phyloP scores from a whole-genome alignment of 2,113 vertebrate species.

The Callithrix jacchus region DNA sequence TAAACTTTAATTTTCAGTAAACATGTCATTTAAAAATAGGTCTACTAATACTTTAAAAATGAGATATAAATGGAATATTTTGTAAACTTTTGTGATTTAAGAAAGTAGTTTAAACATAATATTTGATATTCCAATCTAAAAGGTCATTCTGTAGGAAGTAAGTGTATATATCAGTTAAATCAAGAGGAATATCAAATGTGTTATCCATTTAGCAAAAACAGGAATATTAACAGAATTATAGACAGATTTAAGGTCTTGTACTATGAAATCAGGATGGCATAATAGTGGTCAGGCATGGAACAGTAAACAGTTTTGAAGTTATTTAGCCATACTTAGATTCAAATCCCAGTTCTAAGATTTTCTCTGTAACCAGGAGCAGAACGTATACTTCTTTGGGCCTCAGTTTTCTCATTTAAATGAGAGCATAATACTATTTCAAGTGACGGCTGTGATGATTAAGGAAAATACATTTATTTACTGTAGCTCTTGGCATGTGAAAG shows the following conservation, averaged over 20 bases:
- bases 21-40: neutral
- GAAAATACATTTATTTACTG: neutral
- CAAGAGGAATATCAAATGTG: neutral
- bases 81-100: neutral
- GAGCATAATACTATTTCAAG: neutral
- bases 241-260: neutral
- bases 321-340: neutral
- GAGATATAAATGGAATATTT: neutral
- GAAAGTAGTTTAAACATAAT: neutral
- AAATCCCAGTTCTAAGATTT: neutral
- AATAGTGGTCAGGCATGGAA: neutral
- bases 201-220: slow-evolving; percentile 15
- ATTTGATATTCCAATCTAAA: neutral
- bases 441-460: neutral
- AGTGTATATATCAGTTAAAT: neutral
- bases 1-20: slow-evolving; percentile 35
- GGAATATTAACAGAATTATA: neutral
- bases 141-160: neutral
- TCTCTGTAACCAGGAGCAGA: neutral
- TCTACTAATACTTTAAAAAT: slow-evolving; percentile 36
- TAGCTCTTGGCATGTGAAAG: neutral
- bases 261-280: neutral
- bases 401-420: slow-evolving; percentile 19
- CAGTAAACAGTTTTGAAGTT: neutral
- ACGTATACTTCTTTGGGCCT: neutral